These are phyloP conservation scores for Thysanoteuthis rhombus DNA, from an alignment of 2,888 invertebrate genomes.

Conservation along the genomic window DNA sequence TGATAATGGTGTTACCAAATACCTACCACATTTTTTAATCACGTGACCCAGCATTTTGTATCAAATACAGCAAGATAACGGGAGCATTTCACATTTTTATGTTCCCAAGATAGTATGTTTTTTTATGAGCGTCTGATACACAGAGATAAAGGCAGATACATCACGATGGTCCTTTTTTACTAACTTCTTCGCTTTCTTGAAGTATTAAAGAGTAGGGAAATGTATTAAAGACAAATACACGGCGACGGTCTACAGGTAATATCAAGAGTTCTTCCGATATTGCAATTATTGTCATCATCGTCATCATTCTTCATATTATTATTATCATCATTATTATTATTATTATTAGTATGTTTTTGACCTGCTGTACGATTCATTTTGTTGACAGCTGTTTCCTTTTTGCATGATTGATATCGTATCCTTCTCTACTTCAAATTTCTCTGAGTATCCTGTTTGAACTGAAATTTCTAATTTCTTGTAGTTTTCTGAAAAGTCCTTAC, in stretches of 20 bases:
- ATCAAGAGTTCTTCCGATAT: not conserved
- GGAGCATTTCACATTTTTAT: not conserved
- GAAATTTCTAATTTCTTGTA: too few species aligned
- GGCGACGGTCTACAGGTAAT: not conserved
- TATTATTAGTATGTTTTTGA: too few species aligned
- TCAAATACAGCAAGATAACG: not conserved
- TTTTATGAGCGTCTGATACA: not conserved
- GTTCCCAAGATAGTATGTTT: not conserved
- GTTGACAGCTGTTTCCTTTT: too few species aligned
- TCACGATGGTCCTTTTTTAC: not conserved
- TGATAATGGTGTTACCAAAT: not conserved
- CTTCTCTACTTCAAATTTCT: too few species aligned
- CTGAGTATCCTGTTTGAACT: too few species aligned
- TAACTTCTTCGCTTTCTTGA: not conserved
- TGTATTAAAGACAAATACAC: not conserved
- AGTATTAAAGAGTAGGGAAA: not conserved
- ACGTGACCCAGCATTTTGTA: not conserved
- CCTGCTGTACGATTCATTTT: too few species aligned
- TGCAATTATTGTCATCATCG: not conserved
- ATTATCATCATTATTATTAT: too few species aligned
- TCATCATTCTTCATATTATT: too few species aligned
- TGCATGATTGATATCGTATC: too few species aligned
- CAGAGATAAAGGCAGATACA: not conserved
- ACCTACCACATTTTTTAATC: not conserved
- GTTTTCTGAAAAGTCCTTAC: too few species aligned